phyloP scores from a whole-genome alignment of 2,797 vertebrate species.

The Tadarida brasiliensis region DNA sequence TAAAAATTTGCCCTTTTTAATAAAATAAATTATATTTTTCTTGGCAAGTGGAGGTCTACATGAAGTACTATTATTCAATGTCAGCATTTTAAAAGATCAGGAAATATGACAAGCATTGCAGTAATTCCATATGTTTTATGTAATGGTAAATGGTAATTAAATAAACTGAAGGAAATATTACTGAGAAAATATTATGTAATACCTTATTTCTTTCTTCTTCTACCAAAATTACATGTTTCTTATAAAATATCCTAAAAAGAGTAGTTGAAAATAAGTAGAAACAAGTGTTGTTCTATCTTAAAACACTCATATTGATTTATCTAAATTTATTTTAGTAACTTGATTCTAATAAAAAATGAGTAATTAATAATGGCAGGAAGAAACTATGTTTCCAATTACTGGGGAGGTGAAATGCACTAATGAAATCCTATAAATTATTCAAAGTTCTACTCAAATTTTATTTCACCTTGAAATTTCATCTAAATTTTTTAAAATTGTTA shows the following conservation, averaged over 20 bases:
- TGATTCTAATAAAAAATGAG: neutral
- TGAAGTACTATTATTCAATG: neutral
- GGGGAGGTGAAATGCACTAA: neutral
- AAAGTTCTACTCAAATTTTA: constrained; percentile 2
- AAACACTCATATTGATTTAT: neutral
- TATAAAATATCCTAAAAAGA: constrained; percentile 13
- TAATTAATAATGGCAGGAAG: neutral
- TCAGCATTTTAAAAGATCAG: neutral
- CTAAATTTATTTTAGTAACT: neutral
- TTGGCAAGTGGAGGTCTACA: neutral
- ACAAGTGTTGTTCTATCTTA: neutral
- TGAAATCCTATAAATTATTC: neutral
- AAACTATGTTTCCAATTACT: neutral
- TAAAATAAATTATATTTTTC: neutral
- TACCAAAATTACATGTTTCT: neutral
- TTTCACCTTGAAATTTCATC: neutral
- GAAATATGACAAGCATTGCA: neutral
- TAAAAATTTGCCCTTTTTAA: neutral
- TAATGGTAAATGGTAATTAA: neutral
- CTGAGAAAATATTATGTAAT: neutral
- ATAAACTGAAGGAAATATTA: neutral
- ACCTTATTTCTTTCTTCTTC: neutral
- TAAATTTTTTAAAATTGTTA: neutral
- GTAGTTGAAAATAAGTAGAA: neutral
- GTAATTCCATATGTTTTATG: neutral